Base-by-base conservation (phyloP, 2,888 invertebrate genomes). In the Patella ulyssiponensis region DNA sequence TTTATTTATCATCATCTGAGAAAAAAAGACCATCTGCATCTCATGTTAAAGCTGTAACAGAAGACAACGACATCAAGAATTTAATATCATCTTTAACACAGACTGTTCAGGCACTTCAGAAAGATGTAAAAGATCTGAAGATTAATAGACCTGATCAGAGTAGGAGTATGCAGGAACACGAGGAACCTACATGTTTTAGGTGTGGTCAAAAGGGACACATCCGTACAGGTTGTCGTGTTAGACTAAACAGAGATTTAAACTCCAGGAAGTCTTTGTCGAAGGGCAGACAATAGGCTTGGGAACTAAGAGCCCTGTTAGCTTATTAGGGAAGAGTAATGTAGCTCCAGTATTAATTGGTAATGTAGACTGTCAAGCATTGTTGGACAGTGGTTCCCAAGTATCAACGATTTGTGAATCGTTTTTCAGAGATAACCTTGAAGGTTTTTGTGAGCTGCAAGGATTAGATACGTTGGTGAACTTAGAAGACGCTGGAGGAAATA, bases 321-420 rank as follows among this genome's bases (percentile, higher is more conserved):
- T 33, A 33, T 33, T 15, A 23, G 74, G 33, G 15, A 69, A 52
- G 23, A 64, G 54, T 23, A 69, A 23, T 11, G 23, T 5, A 53
- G 51, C n/a, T 12, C 56, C 15, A 0, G 64, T 77, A 14, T 15
- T 69, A 23, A 23, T 77, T 15, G 12, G 52, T 53, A 53, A 53
- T 44, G 5, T 58, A 52, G 44, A 52, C 44, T 27, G 52, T 4
- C 69, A 7, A 73, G 53, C 20, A 52, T 73, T 77, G 33, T 14
- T 69, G 12, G 73, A 73, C 14, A 72, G 23, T 23, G 73, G 73
- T 9, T 56, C 58, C 7, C 58, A 58, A 58, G 58, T 58, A 1
- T 58, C 58, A n/a, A 58, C 58, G 33, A 33, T 33, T 33, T 33
- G 33, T 33, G 33, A 33, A 33, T 33, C 33, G 33, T 33, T 52